Percentiles rank a stretch among this genome's conserved stretches.
Conservation (phyloP, 2,888 invertebrate species). For the Nomada flava region DNA sequence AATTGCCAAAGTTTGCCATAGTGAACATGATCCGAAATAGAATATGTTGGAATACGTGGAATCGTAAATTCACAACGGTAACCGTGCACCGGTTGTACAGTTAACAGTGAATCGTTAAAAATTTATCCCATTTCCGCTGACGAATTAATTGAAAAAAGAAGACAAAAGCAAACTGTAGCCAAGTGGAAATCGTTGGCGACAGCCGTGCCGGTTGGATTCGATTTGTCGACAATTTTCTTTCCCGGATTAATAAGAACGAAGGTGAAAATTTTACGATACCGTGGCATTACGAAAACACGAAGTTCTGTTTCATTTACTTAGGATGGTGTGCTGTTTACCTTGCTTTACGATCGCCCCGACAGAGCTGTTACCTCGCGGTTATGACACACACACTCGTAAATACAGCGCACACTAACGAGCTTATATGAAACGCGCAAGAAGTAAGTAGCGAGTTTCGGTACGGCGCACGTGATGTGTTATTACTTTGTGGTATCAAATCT, state of each 20-base stretch:
- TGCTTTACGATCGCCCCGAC: slow-evolving; percentile 61
- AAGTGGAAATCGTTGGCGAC: slow-evolving; percentile 33
- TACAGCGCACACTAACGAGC: slow-evolving; percentile 1
- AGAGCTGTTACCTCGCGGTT: slow-evolving; percentile 31
- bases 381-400: slow-evolving; percentile 15
- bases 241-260: slow-evolving; percentile 64
- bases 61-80: slow-evolving; percentile 25
- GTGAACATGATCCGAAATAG: slow-evolving; percentile 21
- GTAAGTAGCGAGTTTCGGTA: slow-evolving; percentile 70
- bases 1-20: slow-evolving; percentile 33
- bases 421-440: slow-evolving; percentile 58
- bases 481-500: slow-evolving; percentile 78
- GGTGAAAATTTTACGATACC: slow-evolving; percentile 56
- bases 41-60: slow-evolving; percentile 19
- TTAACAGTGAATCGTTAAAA: slow-evolving; percentile 32
- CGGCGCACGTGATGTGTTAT: slow-evolving; percentile 75
- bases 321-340: slow-evolving; percentile 52
- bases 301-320: slow-evolving; percentile 63
- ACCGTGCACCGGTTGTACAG: neutral
- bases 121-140: slow-evolving; percentile 17
- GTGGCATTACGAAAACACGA: slow-evolving; percentile 31
- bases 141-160: slow-evolving; percentile 35
- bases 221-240: slow-evolving; percentile 27
- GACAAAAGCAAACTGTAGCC: too few relatives aligned
- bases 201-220: slow-evolving; percentile 15